A percentile compares a stretch with the other conserved stretches of the same genome.
Conservation (phyloP, 2,113 vertebrate species). For the Cyanocitta stelleri region DNA sequence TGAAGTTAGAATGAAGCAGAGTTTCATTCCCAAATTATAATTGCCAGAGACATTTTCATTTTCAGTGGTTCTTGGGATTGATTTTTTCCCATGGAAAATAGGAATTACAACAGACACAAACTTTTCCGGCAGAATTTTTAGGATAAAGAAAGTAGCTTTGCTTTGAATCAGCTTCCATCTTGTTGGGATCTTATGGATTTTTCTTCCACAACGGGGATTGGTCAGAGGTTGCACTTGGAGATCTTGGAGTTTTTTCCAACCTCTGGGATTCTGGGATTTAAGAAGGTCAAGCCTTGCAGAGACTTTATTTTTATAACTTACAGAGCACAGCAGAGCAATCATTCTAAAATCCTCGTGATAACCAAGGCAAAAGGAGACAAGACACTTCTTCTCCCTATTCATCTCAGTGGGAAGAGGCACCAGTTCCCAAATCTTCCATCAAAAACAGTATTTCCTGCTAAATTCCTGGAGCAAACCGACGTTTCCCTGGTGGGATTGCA, state of each 20-base stretch:
- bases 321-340: not conserved
- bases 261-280: not conserved
- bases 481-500: not conserved
- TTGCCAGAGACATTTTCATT: not conserved
- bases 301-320: not conserved
- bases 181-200: not conserved
- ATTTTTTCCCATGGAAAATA: not conserved
- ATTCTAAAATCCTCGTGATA: not conserved
- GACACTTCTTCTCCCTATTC: not conserved
- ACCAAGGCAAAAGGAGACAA: not conserved
- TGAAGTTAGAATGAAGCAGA: not conserved
- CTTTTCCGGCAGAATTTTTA: not conserved
- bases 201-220: accelerated
- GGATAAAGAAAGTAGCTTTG: not conserved
- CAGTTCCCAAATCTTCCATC: not conserved
- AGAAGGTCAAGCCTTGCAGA: not conserved
- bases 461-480: not conserved
- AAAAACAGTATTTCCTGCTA: not conserved
- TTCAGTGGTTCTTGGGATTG: not conserved
- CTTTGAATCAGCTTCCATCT: not conserved
- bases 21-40: not conserved
- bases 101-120: not conserved
- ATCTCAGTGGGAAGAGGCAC: not conserved
- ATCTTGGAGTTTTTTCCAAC: not conserved
- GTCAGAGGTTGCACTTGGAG: not conserved